Base-by-base conservation (phyloP, 2,113 vertebrate species). In the Gambusia holbrooki region DNA sequence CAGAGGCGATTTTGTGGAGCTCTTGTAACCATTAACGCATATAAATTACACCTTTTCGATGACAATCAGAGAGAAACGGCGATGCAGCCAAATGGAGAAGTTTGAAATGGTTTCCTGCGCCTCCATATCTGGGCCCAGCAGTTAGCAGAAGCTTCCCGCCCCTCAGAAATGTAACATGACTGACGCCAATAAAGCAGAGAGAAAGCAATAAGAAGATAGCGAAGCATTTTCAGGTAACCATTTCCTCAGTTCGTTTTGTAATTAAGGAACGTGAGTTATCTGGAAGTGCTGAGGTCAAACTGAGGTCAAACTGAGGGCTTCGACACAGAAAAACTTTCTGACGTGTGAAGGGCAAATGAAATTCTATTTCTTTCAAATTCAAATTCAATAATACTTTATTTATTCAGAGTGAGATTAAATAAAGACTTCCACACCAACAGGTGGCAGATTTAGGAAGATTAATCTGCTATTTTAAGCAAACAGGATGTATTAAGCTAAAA, bases 291-390 rank as follows among this genome's bases (percentile, higher is more conserved):
- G 62, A 66, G 72, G 72, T 65, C 71, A 73, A 35, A 14, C 62
- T 33, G 71, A 65, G 71, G 71, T 65, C 72, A 74, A 35, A 15
- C 62, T 35, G 45, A 66, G 45, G 62, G 51, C 71, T 32, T 29
- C 29, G 32, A 40, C 0, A 48, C 40, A 3, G 13, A 71, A 60
- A 63, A 72, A 72, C 35, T 42, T 72, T 62, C 15, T 42, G 33
- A 42, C 35, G 10, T 37, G n/a, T 29, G 45, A 40, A 14, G 25
- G 35, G 35, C 10, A 37, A 37, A 37, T 2, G 10, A 37, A 12
- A 37, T 37, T 37, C 35, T 37, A 37, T 37, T 37, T 12, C 35
- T 37, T 37, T 37, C 35, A 37, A 11, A 37, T 37, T 37, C 35
- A 37, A 37, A 37, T 37, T 37, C 10, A 37, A 37, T 37, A 11